A percentile compares a stretch with the other conserved stretches of the same genome.
Conservation (phyloP, 2,888 invertebrate genomes). For the Pristionchus fissidentatus region DNA sequence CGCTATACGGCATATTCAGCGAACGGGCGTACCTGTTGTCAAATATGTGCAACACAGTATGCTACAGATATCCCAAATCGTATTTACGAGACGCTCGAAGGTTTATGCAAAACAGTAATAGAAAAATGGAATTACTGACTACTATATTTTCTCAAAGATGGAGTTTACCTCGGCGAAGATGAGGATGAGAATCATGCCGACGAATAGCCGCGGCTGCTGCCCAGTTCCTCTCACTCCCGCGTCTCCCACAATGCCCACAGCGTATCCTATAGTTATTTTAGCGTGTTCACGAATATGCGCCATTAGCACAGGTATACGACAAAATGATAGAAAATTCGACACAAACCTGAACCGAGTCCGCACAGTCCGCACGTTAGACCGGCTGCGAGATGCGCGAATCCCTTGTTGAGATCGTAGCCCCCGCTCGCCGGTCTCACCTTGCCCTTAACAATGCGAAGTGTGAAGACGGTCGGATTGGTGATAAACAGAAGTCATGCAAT, state of each 20-base stretch:
- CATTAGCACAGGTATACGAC: background rate
- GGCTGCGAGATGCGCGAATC: slow-evolving; percentile 96
- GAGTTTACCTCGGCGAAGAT: slow-evolving; percentile 99
- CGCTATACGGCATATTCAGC: too few relatives aligned
- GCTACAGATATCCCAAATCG: too few relatives aligned
- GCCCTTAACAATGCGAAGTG: too few relatives aligned
- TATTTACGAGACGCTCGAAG: too few relatives aligned
- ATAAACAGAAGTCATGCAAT: background rate
- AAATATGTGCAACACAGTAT: too few relatives aligned
- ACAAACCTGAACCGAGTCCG: slow-evolving; percentile 87
- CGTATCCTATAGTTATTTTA: slow-evolving; percentile 93
- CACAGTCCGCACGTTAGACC: slow-evolving; percentile 97
- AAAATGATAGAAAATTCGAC: background rate
- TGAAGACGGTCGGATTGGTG: too few relatives aligned
- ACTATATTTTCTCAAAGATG: too few relatives aligned
- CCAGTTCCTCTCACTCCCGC: slow-evolving; percentile 97
- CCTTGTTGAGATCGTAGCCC: slow-evolving; percentile 77
- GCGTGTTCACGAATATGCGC: too few relatives aligned
- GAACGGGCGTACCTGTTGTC: too few relatives aligned
- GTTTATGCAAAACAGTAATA: too few relatives aligned
- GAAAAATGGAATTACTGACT: too few relatives aligned
- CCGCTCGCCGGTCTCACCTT: background rate
- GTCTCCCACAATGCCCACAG: slow-evolving; percentile 99
- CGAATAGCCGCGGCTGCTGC: slow-evolving; percentile 98
- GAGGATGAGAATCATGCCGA: slow-evolving; percentile 92